Conservation (phyloP, 2,888 invertebrate genomes). For the Priocnemis perturbator region DNA sequence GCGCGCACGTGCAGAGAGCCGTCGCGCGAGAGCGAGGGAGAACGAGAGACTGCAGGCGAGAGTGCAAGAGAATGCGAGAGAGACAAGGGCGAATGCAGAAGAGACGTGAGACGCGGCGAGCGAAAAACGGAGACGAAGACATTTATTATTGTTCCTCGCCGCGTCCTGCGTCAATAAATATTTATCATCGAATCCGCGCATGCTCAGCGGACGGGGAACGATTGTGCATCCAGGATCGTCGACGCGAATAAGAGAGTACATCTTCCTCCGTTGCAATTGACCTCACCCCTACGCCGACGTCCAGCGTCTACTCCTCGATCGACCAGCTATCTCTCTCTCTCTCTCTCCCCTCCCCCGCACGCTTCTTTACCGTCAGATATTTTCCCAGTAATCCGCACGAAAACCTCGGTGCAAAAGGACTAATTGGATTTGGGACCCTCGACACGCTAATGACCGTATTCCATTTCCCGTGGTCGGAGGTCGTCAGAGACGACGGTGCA, state of each 20-base stretch:
- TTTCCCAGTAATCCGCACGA: not conserved
- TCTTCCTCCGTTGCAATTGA: conserved; percentile 2
- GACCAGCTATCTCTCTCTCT: not conserved
- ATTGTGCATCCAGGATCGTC: conserved; percentile 35
- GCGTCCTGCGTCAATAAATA: conserved; percentile 55
- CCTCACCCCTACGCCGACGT: not conserved
- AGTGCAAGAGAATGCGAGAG: conserved; percentile 1
- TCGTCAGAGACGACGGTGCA: conserved; percentile 39
- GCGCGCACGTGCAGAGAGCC: conserved; percentile 52
- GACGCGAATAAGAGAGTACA: conserved; percentile 33
- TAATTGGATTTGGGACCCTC: conserved; percentile 49
- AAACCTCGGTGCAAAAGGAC: conserved; percentile 50
- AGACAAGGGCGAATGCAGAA: not conserved
- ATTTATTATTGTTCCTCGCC: conserved; percentile 49
- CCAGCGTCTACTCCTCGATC: not conserved
- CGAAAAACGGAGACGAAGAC: conserved; percentile 29
- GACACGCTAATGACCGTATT: conserved; percentile 57
- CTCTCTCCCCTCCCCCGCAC: not conserved
- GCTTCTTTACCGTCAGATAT: not conserved
- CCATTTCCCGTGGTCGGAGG: conserved; percentile 55
- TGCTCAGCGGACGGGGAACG: conserved; percentile 30
- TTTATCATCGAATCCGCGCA: conserved; percentile 47
- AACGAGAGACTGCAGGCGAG: not conserved
- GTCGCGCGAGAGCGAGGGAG: conserved; percentile 7
- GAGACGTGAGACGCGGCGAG: conserved; percentile 1